Conservation (phyloP, 2,113 vertebrate genomes). For the Rhinichthys klamathensis region DNA sequence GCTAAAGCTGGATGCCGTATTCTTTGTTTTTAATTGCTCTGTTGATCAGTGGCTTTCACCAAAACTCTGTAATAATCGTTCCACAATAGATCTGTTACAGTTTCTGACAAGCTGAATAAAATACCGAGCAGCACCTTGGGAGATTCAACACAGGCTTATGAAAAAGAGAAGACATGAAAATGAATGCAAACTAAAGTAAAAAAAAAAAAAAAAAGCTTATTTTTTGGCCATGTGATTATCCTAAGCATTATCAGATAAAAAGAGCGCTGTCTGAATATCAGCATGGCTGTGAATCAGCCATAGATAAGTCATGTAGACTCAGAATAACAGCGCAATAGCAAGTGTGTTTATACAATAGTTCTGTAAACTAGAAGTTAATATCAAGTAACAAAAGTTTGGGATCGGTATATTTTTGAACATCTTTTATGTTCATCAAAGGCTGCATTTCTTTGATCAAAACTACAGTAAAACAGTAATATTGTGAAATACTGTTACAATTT, state of each 20-base stretch:
- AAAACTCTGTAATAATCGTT: conserved; percentile 79
- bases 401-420: background rate
- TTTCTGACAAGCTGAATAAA: conserved; percentile 88
- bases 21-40: conserved; percentile 93
- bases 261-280: background rate
- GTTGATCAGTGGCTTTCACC: conserved; percentile 82
- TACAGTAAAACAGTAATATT: too few species aligned
- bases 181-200: conserved; percentile 62
- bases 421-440: background rate
- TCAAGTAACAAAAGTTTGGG: too few species aligned
- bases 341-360: too few species aligned
- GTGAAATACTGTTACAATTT: too few species aligned
- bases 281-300: background rate
- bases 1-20: conserved; percentile 81
- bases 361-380: too few species aligned
- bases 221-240: conserved; percentile 53
- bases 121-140: conserved; percentile 70
- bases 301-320: background rate
- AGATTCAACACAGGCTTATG: conserved; percentile 62
- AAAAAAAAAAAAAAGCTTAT: background rate
- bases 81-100: conserved; percentile 81
- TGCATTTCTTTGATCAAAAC: too few species aligned
- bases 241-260: background rate
- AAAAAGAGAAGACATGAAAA: conserved; percentile 46
- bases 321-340: too few species aligned